A percentile compares a stretch with the other conserved stretches of the same genome.
phyloP scores from a whole-genome alignment of 2,797 vertebrate genomes.

The Lerista edwardsae region DNA sequence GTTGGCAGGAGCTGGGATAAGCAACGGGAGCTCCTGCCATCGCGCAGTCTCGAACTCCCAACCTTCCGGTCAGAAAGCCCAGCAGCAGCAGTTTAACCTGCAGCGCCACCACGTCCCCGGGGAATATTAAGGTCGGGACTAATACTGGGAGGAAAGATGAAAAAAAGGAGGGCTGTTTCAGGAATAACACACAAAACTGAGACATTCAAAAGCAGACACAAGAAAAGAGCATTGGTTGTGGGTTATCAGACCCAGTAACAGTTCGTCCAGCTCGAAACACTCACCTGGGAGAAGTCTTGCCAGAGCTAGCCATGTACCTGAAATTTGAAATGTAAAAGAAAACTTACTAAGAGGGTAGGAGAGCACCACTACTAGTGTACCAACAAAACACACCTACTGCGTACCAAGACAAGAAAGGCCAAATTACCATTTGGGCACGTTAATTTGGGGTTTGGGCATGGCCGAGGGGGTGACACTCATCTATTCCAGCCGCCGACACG shows the following conservation, averaged over 20 bases:
- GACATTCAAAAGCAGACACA: constrained; percentile 8
- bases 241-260: background rate
- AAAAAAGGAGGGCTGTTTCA: background rate
- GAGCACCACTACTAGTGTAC: constrained; percentile 12
- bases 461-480: background rate
- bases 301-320: constrained; percentile 80
- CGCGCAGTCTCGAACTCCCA: too few relatives aligned
- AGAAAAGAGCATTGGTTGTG: background rate
- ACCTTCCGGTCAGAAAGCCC: too few relatives aligned
- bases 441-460: background rate
- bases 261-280: constrained; percentile 30
- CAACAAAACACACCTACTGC: background rate
- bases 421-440: background rate
- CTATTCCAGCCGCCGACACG: background rate
- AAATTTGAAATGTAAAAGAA: constrained; percentile 71
- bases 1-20: too few relatives aligned
- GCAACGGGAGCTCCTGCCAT: too few relatives aligned
- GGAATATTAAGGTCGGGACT: too few relatives aligned
- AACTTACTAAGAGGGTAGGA: constrained; percentile 57
- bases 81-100: too few relatives aligned
- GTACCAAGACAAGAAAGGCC: constrained; percentile 21
- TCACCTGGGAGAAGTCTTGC: constrained; percentile 87
- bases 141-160: background rate
- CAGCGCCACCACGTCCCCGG: too few relatives aligned
- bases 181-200: background rate